Conservation (phyloP, 1,140 invertebrate species). For the Trichonephila clavipes region DNA sequence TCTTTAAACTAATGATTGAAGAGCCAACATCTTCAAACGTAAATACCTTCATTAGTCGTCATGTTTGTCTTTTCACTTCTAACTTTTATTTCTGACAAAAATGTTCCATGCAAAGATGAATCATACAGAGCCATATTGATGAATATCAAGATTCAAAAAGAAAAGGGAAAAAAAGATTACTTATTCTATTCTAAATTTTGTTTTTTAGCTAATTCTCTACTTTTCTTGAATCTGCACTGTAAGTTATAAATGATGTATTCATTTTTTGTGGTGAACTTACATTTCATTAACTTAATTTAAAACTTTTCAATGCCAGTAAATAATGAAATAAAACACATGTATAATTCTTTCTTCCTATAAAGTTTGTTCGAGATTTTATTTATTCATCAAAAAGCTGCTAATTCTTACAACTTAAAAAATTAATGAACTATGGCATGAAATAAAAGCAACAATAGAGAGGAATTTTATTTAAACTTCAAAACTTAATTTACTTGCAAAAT, state of each 20-base stretch:
- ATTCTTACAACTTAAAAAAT: too few species aligned
- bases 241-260: not conserved
- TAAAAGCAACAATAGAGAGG: too few species aligned
- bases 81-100: constrained; percentile 40
- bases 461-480: too few species aligned
- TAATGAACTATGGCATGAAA: too few species aligned
- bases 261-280: not conserved
- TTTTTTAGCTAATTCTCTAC: not conserved
- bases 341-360: too few species aligned
- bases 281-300: too few species aligned
- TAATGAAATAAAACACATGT: too few species aligned
- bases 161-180: not conserved
- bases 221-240: not conserved
- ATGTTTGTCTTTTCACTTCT: constrained; percentile 65
- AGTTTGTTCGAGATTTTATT: too few species aligned
- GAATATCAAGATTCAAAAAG: constrained; percentile 22
- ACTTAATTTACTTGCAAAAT: too few species aligned
- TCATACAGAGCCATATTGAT: constrained; percentile 3
- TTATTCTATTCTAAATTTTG: not conserved
- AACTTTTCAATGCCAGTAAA: too few species aligned
- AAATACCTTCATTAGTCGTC: constrained; percentile 62
- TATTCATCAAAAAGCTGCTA: too few species aligned
- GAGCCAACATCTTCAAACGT: constrained; percentile 1
- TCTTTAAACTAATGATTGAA: constrained; percentile 67
- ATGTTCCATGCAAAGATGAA: constrained; percentile 34